Base-by-base conservation (phyloP, 2,797 vertebrate genomes). In the Spinus pinus region DNA sequence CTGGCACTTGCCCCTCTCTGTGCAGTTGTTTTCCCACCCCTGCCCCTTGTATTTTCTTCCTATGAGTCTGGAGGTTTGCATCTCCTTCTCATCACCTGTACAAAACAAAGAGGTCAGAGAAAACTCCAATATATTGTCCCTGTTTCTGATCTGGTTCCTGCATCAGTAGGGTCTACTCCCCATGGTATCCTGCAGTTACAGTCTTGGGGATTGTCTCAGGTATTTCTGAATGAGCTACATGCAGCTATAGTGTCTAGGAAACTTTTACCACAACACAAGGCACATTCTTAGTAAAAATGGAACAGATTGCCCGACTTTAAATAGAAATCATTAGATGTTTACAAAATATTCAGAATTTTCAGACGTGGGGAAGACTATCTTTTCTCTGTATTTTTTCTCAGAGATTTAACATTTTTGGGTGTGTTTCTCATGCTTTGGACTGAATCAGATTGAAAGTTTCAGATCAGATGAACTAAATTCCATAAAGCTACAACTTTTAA, bases 41-140 rank as follows among this genome's bases (percentile, higher is more conserved):
- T 58, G 9, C 20, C 2, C 24, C n/a, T 35, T 58, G 4, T 25
- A 33, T 54, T 80, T 75, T 66, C 39, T 58, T 66, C 35, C 12
- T 39, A 0, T 0, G 0, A 20, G 6, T 28, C 27, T 47, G 22
- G 2, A 12, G 5, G 5, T 49, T 80, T 85, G 19, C 12, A n/a
- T 10, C 6, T 49, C 10, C 35, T 66, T 41, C 44, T 58, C 10
- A 24, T 17, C 49, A 16, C 12, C 33, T 69, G 27, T 11, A 50
- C 6, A 3, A 22, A 73, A 18, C 9, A 42, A 23, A 37, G 27
- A 86, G 14, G 7, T 85, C 24, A 61, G 37, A 70, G 30, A 23
- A 88, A 86, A 66, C 7, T 37, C 12, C 17, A 35, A 27, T 17
- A 23, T 9, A 42, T 1, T 23, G 9, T 58, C 22, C 11, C 8